These are phyloP conservation scores for Oceanites oceanicus DNA, from an alignment of 2,113 vertebrate genomes.

Conservation along the genomic window DNA sequence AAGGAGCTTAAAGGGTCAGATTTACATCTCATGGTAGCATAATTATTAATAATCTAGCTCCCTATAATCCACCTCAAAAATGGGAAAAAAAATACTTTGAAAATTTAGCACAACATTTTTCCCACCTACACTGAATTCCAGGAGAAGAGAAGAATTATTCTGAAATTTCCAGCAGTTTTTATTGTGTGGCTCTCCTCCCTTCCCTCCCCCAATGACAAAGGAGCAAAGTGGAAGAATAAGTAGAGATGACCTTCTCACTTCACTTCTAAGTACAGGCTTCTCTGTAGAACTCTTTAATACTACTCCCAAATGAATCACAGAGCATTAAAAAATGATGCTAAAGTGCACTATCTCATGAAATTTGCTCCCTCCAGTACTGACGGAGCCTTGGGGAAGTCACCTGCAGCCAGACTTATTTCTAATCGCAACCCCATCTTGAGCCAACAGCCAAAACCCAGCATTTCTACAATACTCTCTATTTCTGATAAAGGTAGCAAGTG, in stretches of 20 bases:
- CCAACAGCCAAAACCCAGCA: neutral
- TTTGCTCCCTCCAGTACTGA: neutral
- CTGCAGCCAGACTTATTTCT: neutral
- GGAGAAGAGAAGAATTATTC: neutral
- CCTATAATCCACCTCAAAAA: conserved; percentile 18
- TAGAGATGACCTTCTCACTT: neutral
- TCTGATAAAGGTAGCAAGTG: neutral
- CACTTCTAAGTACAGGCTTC: neutral
- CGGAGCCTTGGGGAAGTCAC: neutral
- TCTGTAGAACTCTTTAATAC: neutral
- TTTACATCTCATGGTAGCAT: conserved; percentile 6
- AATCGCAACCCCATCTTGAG: neutral
- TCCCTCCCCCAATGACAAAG: neutral
- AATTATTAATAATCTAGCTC: conserved; percentile 50
- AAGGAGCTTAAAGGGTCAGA: conserved; percentile 25
- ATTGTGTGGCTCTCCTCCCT: neutral
- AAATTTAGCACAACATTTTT: neutral
- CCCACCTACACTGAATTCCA: neutral
- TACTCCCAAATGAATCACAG: neutral
- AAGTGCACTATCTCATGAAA: neutral
- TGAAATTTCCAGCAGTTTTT: neutral
- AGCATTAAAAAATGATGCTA: neutral
- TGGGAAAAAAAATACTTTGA: neutral
- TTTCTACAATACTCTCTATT: neutral
- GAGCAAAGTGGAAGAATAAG: neutral